Evolutionary conservation across 2,888 invertebrate genomes (phyloP), one percentile per base, ranked within the genome.

Genomic region (Lasioglossum leucozonium): DNA sequence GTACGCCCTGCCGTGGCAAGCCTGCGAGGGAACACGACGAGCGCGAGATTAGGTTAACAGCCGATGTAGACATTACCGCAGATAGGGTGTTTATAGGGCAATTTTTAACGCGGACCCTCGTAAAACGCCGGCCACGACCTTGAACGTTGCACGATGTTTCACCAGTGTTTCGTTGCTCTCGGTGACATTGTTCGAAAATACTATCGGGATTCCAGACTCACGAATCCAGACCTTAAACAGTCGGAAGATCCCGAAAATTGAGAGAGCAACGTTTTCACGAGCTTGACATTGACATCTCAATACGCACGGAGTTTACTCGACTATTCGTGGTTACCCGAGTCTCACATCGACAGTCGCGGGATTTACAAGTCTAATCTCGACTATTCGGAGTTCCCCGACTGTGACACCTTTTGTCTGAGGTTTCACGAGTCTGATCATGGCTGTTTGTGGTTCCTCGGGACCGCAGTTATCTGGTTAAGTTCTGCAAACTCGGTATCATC

Each of bases 81-180:
- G 86, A 91, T 91, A 86, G 87, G 88, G 87, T 92, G 90, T 91
- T 92, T 91, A 91, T 88, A 86, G 89, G 86, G 84, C 87, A 82
- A 91, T 90, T 90, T 92, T 90, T 84, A 79, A 79, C 58, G 5
- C 58, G 26, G 58, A 13, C 26, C 30, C 26, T 30, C 58, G 58
- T 30, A 58, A 58, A 58, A 26, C 58, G 58, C 51, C 51, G n/a
- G 4, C 51, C 58, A 16, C 16, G 34, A 10, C 44, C 55, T 77
- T 62, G 44, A 69, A 47, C 51, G 34, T 26, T n/a, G 4, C 8
- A 40, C 37, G 0, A 16, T 10, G n/a, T 13, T 73, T 34, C 42
- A 13, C 58, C 74, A n/a, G 22, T 10, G 10, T 10, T 10, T 22
- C 3, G 22, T 0, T 22, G 51, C 10, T 3, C 0, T 8, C 10